Conservation (phyloP, 1,140 invertebrate genomes). For the Temnothorax nylanderi region DNA sequence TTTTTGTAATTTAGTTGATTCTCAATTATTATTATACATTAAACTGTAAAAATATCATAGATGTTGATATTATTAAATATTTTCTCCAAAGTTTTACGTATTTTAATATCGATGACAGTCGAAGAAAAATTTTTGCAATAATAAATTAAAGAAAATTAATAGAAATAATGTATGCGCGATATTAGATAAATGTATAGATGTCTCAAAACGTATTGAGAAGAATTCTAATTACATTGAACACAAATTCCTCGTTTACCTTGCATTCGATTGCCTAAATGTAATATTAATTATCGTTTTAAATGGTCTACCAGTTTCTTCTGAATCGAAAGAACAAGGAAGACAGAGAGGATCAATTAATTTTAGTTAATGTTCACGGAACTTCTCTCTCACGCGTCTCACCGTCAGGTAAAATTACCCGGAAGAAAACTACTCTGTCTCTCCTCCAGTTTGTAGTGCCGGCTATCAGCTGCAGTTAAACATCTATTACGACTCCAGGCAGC, state of each 20-base stretch:
- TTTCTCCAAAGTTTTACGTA: background rate
- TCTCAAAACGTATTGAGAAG: background rate
- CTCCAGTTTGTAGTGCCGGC: background rate
- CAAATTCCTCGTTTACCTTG: background rate
- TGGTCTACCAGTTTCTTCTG: background rate
- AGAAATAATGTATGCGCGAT: background rate
- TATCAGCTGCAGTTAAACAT: background rate
- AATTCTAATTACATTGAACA: background rate
- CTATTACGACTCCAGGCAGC: background rate
- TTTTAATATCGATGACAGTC: background rate
- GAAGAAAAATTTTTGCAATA: background rate
- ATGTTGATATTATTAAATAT: background rate
- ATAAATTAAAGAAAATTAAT: slow-evolving; percentile 2
- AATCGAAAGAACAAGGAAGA: background rate
- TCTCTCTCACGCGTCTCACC: background rate
- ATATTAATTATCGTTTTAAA: background rate
- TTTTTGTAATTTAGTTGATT: background rate
- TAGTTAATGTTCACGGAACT: background rate
- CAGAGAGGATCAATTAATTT: background rate
- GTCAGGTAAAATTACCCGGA: slow-evolving; percentile 25
- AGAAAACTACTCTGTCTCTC: background rate
- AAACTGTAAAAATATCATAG: background rate
- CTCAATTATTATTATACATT: background rate
- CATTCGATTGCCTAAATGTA: background rate
- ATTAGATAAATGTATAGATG: background rate